Conservation (phyloP, 1,140 invertebrate species). For the Stenopsyche tienmushanensis region DNA sequence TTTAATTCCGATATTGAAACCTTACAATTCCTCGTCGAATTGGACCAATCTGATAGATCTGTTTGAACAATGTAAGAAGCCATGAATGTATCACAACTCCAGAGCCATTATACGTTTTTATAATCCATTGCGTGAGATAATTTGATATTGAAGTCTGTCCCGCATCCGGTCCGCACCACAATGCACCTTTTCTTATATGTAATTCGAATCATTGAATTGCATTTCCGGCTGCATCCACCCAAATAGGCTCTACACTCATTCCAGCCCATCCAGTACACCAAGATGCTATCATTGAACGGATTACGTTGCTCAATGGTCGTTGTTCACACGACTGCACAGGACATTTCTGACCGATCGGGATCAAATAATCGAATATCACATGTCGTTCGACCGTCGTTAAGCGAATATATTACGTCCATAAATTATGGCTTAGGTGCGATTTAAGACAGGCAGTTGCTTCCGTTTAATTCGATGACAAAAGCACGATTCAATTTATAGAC, state of each 20-base stretch:
- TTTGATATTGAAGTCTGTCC: conserved; percentile 25
- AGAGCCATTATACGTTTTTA: too few relatives aligned
- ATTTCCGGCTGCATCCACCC: conserved; percentile 20
- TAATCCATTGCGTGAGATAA: background rate
- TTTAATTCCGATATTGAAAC: too few relatives aligned
- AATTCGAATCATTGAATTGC: conserved; percentile 30
- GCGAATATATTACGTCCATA: background rate
- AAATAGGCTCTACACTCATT: too few relatives aligned
- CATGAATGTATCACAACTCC: too few relatives aligned
- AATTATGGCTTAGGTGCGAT: background rate
- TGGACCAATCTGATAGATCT: too few relatives aligned
- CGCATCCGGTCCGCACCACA: conserved; percentile 33
- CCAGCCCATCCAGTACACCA: background rate
- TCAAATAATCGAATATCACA: background rate
- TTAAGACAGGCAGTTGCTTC: background rate
- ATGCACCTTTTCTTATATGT: conserved; percentile 31
- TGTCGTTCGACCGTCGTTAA: background rate
- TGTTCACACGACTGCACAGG: background rate
- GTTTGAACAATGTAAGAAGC: too few relatives aligned
- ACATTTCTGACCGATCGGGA: too few relatives aligned
- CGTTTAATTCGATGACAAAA: background rate
- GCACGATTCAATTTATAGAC: too few relatives aligned
- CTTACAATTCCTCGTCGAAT: too few relatives aligned
- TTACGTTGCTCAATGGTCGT: background rate
- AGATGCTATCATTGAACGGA: conserved; percentile 18